These are phyloP conservation scores for Gymnobelideus leadbeateri DNA, from an alignment of 2,113 vertebrate genomes.

Conservation along the genomic window DNA sequence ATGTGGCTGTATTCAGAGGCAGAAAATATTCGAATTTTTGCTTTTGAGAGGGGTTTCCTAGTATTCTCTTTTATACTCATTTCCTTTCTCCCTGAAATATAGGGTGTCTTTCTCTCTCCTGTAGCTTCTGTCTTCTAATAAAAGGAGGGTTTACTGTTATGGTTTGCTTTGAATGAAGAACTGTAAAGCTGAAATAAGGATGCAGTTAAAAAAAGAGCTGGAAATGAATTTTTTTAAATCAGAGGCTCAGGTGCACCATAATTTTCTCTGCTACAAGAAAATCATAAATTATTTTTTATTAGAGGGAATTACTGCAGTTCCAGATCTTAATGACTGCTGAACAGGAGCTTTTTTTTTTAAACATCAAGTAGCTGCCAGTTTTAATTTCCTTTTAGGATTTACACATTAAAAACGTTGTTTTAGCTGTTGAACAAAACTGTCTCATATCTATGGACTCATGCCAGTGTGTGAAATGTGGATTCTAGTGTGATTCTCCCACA, in stretches of 20 bases:
- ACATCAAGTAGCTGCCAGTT: slow-evolving; percentile 63
- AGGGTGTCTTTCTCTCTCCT: background rate
- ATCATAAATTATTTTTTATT: slow-evolving; percentile 75
- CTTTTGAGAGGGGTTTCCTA: background rate
- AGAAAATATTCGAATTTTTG: background rate
- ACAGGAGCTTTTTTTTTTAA: slow-evolving; percentile 43
- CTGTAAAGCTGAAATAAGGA: slow-evolving; percentile 60
- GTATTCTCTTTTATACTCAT: background rate
- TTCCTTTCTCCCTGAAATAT: background rate
- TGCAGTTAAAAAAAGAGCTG: background rate
- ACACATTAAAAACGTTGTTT: slow-evolving; percentile 73
- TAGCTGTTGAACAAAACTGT: slow-evolving; percentile 62
- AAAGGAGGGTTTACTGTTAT: slow-evolving; percentile 40
- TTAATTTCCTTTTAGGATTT: slow-evolving; percentile 76
- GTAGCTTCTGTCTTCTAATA: background rate
- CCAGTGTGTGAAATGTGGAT: slow-evolving; percentile 46
- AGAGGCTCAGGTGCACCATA: slow-evolving; percentile 45
- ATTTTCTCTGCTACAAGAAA: slow-evolving; percentile 62
- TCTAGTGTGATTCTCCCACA: slow-evolving; percentile 65
- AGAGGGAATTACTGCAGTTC: slow-evolving; percentile 48
- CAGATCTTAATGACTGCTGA: slow-evolving; percentile 66
- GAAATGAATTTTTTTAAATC: slow-evolving; percentile 70
- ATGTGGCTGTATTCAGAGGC: background rate
- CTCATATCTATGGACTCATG: slow-evolving; percentile 25
- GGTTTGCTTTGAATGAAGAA: slow-evolving; percentile 52